Conservation (phyloP, 2,888 invertebrate species). For the Ophion costatus region DNA sequence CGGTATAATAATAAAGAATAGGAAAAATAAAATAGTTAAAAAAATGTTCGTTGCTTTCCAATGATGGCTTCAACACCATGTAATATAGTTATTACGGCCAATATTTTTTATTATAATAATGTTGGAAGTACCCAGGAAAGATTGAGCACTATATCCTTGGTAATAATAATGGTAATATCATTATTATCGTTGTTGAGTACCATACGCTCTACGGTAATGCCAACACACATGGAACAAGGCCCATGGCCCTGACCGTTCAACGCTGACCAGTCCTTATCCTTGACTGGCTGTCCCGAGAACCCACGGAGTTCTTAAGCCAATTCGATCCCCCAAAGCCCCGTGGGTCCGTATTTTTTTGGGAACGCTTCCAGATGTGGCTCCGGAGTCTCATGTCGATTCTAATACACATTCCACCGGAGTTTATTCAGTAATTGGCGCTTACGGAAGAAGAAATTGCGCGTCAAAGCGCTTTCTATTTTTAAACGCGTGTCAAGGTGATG, state of each 20-base stretch:
- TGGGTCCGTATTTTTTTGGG: not conserved
- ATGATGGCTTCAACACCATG: not conserved
- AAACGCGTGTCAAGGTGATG: not conserved
- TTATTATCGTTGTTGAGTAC: not conserved
- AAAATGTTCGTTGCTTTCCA: not conserved
- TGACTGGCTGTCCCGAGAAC: constrained; percentile 49
- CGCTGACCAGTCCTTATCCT: constrained; percentile 46
- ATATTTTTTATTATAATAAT: no score
- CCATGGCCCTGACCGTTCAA: constrained; percentile 35
- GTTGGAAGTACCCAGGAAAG: not conserved
- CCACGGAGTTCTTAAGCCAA: constrained; percentile 40
- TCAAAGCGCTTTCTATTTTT: not conserved
- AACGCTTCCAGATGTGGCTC: not conserved
- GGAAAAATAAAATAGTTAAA: not conserved
- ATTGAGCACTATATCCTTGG: not conserved
- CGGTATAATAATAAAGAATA: not conserved
- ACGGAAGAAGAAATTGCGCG: not conserved
- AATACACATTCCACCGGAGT: constrained; percentile 8
- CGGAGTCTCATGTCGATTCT: not conserved
- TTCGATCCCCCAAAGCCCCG: constrained; percentile 21
- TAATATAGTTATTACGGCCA: no score
- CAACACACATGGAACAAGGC: constrained; percentile 6
- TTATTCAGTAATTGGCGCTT: not conserved
- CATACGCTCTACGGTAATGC: not conserved
- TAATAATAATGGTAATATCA: not conserved